Conservation (phyloP, 2,797 vertebrate genomes). For the Rhynchotus rufescens region DNA sequence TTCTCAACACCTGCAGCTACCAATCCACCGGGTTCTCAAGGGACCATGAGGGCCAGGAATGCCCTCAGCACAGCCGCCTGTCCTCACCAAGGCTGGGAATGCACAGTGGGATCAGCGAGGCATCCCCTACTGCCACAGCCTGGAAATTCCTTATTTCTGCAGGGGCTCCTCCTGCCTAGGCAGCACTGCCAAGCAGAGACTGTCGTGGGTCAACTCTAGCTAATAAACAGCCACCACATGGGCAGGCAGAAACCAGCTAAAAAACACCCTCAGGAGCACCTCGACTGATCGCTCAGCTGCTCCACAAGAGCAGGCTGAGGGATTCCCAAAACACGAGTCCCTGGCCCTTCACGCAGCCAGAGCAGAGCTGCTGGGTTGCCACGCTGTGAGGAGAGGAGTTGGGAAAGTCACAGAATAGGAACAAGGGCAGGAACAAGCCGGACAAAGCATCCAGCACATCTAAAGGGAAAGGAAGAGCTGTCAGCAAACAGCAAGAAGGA, state of each 20-base stretch:
- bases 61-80: neutral
- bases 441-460: neutral
- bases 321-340: neutral
- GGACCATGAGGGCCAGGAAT: slow-evolving; percentile 46
- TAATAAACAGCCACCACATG: neutral
- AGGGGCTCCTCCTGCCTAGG: neutral
- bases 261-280: neutral
- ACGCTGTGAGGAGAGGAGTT: rapidly evolving
- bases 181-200: neutral
- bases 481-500: neutral
- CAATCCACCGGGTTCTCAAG: slow-evolving; percentile 2
- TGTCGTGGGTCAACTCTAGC: neutral
- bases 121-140: neutral
- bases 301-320: neutral
- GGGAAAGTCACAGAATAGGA: neutral
- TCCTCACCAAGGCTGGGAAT: neutral
- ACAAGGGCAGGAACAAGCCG: neutral
- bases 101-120: rapidly evolving
- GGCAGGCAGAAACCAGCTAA: neutral
- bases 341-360: rapidly evolving
- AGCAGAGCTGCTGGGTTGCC: neutral
- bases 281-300: neutral
- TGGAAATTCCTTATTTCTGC: neutral
- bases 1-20: neutral
- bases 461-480: neutral